Percentiles rank a stretch among this genome's conserved stretches.
Evolutionary conservation across 2,888 invertebrate species (phyloP).

Genomic region (Drymonia ruficornis): DNA sequence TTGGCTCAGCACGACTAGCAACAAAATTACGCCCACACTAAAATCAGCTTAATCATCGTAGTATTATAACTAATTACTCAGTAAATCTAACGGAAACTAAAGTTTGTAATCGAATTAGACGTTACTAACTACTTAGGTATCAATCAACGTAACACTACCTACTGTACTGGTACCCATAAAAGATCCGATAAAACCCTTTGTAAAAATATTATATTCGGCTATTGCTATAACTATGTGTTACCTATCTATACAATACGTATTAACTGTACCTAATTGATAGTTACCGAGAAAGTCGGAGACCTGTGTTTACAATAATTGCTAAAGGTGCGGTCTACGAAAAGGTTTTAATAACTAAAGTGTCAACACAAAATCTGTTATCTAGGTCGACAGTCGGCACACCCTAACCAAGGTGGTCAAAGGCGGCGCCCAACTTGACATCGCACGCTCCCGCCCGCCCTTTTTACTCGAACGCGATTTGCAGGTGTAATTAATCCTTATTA

Average conservation of each 20-base stretch:
- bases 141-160: too few relatives aligned
- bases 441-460: slow-evolving; percentile 13
- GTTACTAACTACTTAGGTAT: too few relatives aligned
- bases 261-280: background rate
- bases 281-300: background rate
- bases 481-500: too few relatives aligned
- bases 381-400: slow-evolving; percentile 72
- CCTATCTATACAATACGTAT: background rate
- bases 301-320: background rate
- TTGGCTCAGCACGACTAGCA: background rate
- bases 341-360: slow-evolving; percentile 57
- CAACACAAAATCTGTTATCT: slow-evolving; percentile 54
- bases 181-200: too few relatives aligned
- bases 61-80: too few relatives aligned
- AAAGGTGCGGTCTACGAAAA: slow-evolving; percentile 39
- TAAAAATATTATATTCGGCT: too few relatives aligned
- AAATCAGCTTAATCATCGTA: background rate
- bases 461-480: slow-evolving; percentile 14
- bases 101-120: too few relatives aligned
- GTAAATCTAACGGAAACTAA: too few relatives aligned
- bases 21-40: background rate
- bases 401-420: slow-evolving; percentile 24
- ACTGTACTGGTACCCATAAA: too few relatives aligned
- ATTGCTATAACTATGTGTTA: too few relatives aligned
- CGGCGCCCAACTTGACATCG: slow-evolving; percentile 33